Evolutionary conservation across 2,113 vertebrate species (phyloP), one percentile per base, ranked within the genome.

Genomic region (Elephas maximus): DNA sequence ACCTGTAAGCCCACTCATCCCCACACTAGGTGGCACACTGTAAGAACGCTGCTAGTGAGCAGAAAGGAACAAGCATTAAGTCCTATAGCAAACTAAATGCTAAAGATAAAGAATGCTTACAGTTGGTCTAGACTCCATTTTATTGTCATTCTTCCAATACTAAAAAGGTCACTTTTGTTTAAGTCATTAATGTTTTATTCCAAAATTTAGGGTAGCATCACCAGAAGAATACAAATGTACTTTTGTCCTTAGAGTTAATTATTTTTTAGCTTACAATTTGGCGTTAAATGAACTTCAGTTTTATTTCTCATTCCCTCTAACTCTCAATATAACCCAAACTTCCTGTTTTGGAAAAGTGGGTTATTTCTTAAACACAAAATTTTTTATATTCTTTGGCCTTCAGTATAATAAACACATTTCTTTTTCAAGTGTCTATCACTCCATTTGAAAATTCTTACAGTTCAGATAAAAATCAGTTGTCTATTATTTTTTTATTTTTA

Each of bases 1-100:
- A 82, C 84, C 94, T 11, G 77, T 96, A 97, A 95, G 48, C 96
- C 88, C 95, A 85, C 88, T 81, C 71, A n/a, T 87, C 94, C 96
- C 97, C 97, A 98, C 98, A 97, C 95, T 98, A 98, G 98, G 98
- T 98, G 97, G 98, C 98, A 98, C 89, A 97, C 1, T 94, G 87
- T 97, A 97, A 97, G 97, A 92, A 97, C 90, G 63, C 44, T 80
- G 87, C 20, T 89, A 33, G 88, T 79, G 69, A 92, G 87, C 62
- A 51, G 24, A 96, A 94, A 96, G 41, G 77, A 93, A 78, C 41
- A 90, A 94, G 57, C 62, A 90, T 87, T 30, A 41, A 63, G 20
- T 73, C 1, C 81, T 95, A 76, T 53, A 60, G 67, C 69, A 0
- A 85, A 33, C 67, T 90, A 93, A 93, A 79, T 48, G 79, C 62